Percentiles rank a stretch among this genome's conserved stretches.
phyloP scores from a whole-genome alignment of 2,888 invertebrate species.

The Lamellibrachia columna region DNA sequence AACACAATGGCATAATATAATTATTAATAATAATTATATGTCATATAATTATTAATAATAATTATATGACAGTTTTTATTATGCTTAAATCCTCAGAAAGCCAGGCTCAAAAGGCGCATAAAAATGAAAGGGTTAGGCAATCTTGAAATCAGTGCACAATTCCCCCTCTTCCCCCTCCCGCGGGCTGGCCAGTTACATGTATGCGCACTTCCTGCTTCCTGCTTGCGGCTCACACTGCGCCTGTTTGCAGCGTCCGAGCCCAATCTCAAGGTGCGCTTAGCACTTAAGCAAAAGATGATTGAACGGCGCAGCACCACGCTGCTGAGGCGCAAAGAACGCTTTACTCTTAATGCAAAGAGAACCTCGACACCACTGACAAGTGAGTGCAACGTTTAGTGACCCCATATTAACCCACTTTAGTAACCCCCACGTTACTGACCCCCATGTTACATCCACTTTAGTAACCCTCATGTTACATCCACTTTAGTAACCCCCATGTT shows the following conservation, averaged over 20 bases:
- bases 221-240: not conserved
- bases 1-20: no score
- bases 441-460: not conserved
- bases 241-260: constrained; percentile 83
- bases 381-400: constrained; percentile 20
- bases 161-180: not conserved
- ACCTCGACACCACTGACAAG: constrained; percentile 17
- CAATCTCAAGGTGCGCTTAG: constrained; percentile 76
- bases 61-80: no score
- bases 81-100: no score
- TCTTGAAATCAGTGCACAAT: no score
- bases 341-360: constrained; percentile 12
- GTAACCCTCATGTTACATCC: no score
- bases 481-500: not conserved
- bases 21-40: no score
- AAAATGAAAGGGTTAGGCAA: no score
- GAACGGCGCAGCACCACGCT: constrained; percentile 93
- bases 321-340: constrained; percentile 69
- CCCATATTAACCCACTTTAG: not conserved
- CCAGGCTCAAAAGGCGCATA: no score
- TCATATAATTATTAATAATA: no score
- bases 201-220: not conserved
- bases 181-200: not conserved
- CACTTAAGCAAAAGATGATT: constrained; percentile 81
- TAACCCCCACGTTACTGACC: not conserved